These are phyloP conservation scores for Acrocyrtus sp. DNA, from an alignment of 2,888 invertebrate species.

Conservation along the genomic window DNA sequence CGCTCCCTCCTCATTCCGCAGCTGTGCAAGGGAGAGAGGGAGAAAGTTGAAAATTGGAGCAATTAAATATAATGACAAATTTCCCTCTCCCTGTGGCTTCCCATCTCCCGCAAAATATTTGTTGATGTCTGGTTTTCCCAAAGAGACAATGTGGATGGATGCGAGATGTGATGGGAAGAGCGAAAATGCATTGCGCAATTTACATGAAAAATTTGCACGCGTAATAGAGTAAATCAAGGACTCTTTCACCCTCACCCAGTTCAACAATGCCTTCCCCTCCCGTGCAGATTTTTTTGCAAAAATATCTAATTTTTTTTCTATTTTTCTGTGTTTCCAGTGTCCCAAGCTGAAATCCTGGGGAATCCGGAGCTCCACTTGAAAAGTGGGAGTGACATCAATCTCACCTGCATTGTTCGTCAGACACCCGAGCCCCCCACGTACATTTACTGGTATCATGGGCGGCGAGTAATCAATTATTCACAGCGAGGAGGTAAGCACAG, in stretches of 20 bases:
- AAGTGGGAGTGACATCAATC: constrained; percentile 90
- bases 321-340: constrained; percentile 72
- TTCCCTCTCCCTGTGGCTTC: constrained; percentile 37
- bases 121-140: constrained; percentile 37
- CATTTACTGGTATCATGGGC: constrained; percentile 73
- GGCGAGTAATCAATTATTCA: constrained; percentile 72
- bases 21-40: constrained; percentile 8
- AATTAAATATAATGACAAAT: constrained; percentile 51
- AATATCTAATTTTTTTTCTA: constrained; percentile 1
- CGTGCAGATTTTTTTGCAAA: too few relatives aligned
- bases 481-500: constrained; percentile 68
- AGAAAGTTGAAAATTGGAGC: constrained; percentile 44
- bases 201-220: too few relatives aligned
- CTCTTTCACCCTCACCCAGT: background rate
- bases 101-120: constrained; percentile 18
- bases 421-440: constrained; percentile 84
- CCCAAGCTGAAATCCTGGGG: constrained; percentile 87
- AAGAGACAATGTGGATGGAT: constrained; percentile 22
- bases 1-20: too few relatives aligned
- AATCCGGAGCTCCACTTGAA: constrained; percentile 88
- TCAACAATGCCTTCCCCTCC: too few relatives aligned
- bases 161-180: too few relatives aligned
- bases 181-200: too few relatives aligned
- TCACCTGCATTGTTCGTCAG: constrained; percentile 79
- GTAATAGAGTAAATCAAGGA: background rate